These are phyloP conservation scores for Hirtodrosophila cameraria DNA, from an alignment of 2,888 invertebrate species.

Conservation along the genomic window DNA sequence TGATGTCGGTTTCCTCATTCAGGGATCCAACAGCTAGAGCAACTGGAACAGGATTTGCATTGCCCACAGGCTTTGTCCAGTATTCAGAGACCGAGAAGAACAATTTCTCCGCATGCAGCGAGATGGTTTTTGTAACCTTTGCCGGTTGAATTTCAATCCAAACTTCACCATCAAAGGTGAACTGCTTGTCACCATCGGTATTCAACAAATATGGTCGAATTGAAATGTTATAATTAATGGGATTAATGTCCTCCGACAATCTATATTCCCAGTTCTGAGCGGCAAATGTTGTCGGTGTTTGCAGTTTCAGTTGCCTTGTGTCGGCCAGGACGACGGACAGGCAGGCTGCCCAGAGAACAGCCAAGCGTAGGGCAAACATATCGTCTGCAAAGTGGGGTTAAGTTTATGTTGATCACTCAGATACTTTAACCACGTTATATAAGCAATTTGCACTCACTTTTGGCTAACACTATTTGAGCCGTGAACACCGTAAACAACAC, in stretches of 20 bases:
- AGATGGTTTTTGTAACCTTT: constrained; percentile 83
- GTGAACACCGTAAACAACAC: background rate
- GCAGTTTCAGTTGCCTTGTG: constrained; percentile 24
- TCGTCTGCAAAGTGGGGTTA: constrained; percentile 26
- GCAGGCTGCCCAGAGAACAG: constrained; percentile 54
- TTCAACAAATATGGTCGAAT: constrained; percentile 85
- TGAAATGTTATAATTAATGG: constrained; percentile 85
- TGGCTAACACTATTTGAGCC: constrained; percentile 4
- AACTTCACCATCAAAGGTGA: constrained; percentile 82
- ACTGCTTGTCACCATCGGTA: constrained; percentile 64
- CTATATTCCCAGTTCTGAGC: constrained; percentile 66
- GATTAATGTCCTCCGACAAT: constrained; percentile 82
- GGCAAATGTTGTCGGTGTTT: constrained; percentile 35
- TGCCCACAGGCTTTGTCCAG: constrained; percentile 49
- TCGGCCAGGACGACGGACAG: constrained; percentile 53
- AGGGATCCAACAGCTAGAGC: background rate
- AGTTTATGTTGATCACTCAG: constrained; percentile 1
- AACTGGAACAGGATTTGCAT: background rate
- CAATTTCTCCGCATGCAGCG: constrained; percentile 85
- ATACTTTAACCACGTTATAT: constrained; percentile 29
- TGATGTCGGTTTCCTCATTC: constrained; percentile 76
- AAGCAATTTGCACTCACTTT: constrained; percentile 42
- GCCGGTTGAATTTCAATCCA: constrained; percentile 85
- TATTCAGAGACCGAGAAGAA: constrained; percentile 55
- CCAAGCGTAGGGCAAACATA: constrained; percentile 54